Conservation (phyloP, 1,140 invertebrate genomes). For the Drosophila ironensis region DNA sequence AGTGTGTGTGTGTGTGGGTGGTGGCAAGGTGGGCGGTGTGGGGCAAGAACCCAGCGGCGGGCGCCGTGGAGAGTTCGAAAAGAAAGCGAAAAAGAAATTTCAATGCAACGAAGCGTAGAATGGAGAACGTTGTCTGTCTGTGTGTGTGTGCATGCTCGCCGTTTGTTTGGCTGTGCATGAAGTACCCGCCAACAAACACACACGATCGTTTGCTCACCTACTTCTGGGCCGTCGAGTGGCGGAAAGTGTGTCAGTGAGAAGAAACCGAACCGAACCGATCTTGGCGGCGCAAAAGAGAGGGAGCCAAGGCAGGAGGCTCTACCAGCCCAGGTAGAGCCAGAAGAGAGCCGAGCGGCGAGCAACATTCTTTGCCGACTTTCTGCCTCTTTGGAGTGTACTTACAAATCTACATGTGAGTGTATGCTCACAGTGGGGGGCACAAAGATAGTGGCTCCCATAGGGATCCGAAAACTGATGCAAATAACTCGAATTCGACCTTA, state of each 20-base stretch:
- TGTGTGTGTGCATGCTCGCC: constrained; percentile 30
- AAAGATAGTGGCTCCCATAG: too few relatives aligned
- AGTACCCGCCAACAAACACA: constrained; percentile 27
- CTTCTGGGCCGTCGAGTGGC: constrained; percentile 42
- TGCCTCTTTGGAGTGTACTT: constrained; percentile 23
- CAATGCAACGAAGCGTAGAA: constrained; percentile 74
- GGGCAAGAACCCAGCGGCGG: constrained; percentile 22
- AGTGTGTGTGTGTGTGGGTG: not conserved
- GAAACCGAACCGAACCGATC: too few relatives aligned
- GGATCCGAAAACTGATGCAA: too few relatives aligned
- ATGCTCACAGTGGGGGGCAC: constrained; percentile 11
- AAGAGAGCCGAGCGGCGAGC: constrained; percentile 49
- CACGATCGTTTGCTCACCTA: constrained; percentile 55
- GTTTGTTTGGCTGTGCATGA: constrained; percentile 16
- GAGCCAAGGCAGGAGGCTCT: not conserved
- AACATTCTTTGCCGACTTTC: constrained; percentile 65
- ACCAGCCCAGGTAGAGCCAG: constrained; percentile 8
- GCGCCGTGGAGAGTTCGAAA: constrained; percentile 64
- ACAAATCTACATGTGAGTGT: constrained; percentile 2
- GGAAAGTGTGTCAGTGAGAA: constrained; percentile 67
- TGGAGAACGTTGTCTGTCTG: constrained; percentile 45
- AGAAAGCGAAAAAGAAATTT: constrained; percentile 80
- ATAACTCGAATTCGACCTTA: too few relatives aligned
- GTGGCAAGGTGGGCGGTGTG: constrained; percentile 1
- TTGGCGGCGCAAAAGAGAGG: too few relatives aligned